Conservation (phyloP, 2,888 invertebrate genomes). For the Alsophila aescularia region DNA sequence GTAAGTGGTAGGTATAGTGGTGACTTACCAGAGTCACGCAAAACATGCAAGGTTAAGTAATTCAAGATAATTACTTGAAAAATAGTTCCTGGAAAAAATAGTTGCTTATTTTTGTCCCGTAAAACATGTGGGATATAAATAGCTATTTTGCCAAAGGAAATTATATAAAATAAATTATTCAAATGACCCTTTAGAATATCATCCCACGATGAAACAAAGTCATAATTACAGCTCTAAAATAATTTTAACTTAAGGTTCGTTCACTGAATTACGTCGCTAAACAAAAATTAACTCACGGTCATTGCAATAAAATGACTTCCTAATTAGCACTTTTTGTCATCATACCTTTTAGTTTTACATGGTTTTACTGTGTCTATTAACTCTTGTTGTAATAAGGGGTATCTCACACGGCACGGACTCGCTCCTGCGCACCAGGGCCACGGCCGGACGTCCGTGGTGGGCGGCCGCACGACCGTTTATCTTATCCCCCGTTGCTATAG, state of each 20-base stretch:
- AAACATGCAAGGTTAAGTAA: slow-evolving; percentile 21
- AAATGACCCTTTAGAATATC: neutral
- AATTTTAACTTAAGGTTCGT: slow-evolving; percentile 16
- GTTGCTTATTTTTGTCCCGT: neutral
- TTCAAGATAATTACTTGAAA: neutral
- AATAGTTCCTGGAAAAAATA: neutral
- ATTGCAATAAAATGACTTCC: slow-evolving; percentile 12
- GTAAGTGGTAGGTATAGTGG: neutral
- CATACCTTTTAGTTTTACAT: neutral
- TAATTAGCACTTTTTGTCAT: slow-evolving; percentile 9
- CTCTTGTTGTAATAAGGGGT: too few species aligned
- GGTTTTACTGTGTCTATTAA: too few species aligned
- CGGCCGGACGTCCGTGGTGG: too few species aligned
- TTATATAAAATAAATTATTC: neutral
- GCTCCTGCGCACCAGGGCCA: too few species aligned
- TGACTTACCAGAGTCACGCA: slow-evolving; percentile 25
- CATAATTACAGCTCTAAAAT: slow-evolving; percentile 9
- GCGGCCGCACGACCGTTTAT: too few species aligned
- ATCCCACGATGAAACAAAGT: slow-evolving; percentile 1
- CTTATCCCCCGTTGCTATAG: too few species aligned
- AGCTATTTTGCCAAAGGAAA: neutral
- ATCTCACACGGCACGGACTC: too few species aligned
- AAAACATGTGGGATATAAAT: neutral
- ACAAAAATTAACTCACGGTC: slow-evolving; percentile 12
- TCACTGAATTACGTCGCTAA: slow-evolving; percentile 5